Percentiles rank a stretch among this genome's conserved stretches.
Evolutionary conservation across 2,113 vertebrate genomes (phyloP).

Genomic region (Alouatta palliata): DNA sequence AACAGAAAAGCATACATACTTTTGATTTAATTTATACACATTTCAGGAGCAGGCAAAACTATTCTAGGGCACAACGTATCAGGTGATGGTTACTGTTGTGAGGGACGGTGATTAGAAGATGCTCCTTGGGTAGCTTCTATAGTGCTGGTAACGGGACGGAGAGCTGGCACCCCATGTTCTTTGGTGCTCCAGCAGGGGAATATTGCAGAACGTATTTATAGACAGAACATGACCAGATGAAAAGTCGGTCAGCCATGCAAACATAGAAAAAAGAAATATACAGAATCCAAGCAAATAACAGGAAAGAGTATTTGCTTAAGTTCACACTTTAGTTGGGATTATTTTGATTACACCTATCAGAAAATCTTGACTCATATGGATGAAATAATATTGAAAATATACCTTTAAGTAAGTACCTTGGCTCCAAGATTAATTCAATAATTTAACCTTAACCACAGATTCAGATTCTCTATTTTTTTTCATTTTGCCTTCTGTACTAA

Average conservation of each 20-base stretch:
- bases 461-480: background rate
- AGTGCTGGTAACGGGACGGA: rapidly evolving
- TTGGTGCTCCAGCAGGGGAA: too few species aligned
- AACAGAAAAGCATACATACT: background rate
- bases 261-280: background rate
- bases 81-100: background rate
- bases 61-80: background rate
- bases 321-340: background rate
- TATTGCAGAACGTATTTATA: background rate
- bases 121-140: background rate
- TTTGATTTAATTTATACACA: background rate
- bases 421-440: background rate
- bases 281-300: background rate
- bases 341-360: background rate
- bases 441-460: background rate
- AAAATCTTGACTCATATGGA: background rate
- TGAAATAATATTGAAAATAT: background rate
- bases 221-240: background rate
- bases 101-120: background rate
- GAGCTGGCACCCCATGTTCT: background rate
- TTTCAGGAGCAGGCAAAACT: background rate
- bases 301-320: background rate
- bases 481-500: background rate
- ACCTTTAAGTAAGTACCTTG: background rate
- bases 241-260: background rate